Percentiles rank a stretch among this genome's conserved stretches.
phyloP scores from a whole-genome alignment of 64 coral and sea anemone genomes.

The Platygyra sinensis region DNA sequence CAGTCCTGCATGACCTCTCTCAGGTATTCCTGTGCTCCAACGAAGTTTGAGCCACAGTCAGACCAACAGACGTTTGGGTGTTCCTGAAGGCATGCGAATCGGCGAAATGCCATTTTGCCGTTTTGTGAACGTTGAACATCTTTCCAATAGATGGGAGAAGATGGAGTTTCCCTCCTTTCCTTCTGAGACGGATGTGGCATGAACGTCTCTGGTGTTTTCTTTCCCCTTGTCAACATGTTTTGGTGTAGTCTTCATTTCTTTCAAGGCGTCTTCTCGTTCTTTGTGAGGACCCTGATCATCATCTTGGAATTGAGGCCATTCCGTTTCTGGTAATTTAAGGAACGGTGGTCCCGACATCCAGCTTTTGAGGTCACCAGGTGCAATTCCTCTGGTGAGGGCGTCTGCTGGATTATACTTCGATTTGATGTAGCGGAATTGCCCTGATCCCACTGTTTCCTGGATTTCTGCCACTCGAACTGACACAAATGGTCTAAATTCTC shows the following conservation, averaged over 20 bases:
- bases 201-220: conserved; percentile 23
- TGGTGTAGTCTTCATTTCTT: conserved; percentile 38
- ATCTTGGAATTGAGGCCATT: conserved; percentile 36
- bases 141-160: conserved; percentile 31
- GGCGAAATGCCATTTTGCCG: too few relatives aligned
- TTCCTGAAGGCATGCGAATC: too few relatives aligned
- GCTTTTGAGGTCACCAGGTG: conserved; percentile 28
- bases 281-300: conserved; percentile 14
- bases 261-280: conserved; percentile 17
- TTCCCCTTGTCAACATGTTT: conserved; percentile 39
- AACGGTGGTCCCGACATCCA: conserved; percentile 54
- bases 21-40: too few relatives aligned
- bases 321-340: too few relatives aligned
- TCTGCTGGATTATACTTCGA: conserved; percentile 72
- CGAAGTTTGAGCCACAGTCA: background rate
- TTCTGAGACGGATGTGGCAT: conserved; percentile 34
- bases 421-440: conserved; percentile 56
- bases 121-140: conserved; percentile 53
- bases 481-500: too few relatives aligned
- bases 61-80: too few relatives aligned
- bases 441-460: too few relatives aligned
- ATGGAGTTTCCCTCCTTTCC: conserved; percentile 22
- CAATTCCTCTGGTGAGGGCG: conserved; percentile 59
- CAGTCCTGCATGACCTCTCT: too few relatives aligned
- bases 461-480: too few relatives aligned